These are phyloP conservation scores for Indicator indicator DNA, from an alignment of 2,113 vertebrate genomes.

Conservation along the genomic window DNA sequence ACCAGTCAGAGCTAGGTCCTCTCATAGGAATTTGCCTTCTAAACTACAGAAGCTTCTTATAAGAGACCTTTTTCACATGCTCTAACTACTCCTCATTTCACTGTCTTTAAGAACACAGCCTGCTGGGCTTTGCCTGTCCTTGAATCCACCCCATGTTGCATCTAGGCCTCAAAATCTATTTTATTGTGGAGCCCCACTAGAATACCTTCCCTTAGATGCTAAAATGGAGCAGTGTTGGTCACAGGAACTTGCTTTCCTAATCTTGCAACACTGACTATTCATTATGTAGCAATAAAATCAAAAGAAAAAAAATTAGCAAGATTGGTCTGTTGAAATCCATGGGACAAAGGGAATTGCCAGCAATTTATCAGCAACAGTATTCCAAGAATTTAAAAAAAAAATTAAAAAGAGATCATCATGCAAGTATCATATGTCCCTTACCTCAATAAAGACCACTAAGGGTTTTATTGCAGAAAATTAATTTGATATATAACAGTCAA, in stretches of 20 bases:
- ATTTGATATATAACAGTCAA: not conserved
- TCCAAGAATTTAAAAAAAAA: not conserved
- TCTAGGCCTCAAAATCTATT: not conserved
- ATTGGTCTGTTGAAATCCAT: not conserved
- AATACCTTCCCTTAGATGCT: not conserved
- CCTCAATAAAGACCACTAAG: not conserved
- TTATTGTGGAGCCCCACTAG: not conserved
- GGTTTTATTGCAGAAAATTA: constrained; percentile 33
- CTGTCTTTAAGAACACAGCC: not conserved
- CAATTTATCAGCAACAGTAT: not conserved
- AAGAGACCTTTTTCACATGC: not conserved
- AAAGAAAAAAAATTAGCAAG: not conserved
- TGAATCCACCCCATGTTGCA: not conserved
- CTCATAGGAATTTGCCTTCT: not conserved
- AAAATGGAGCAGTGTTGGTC: not conserved
- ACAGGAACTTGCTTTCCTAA: not conserved
- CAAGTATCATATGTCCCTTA: not conserved
- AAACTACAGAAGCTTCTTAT: not conserved
- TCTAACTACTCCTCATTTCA: not conserved
- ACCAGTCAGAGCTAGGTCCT: not conserved
- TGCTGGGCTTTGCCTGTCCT: not conserved
- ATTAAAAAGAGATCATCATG: not conserved
- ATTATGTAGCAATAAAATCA: not conserved
- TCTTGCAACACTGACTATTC: not conserved
- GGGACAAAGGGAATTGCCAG: not conserved